Evolutionary conservation across 2,888 invertebrate genomes (phyloP).

Genomic region (Dexiosoma caninum): DNA sequence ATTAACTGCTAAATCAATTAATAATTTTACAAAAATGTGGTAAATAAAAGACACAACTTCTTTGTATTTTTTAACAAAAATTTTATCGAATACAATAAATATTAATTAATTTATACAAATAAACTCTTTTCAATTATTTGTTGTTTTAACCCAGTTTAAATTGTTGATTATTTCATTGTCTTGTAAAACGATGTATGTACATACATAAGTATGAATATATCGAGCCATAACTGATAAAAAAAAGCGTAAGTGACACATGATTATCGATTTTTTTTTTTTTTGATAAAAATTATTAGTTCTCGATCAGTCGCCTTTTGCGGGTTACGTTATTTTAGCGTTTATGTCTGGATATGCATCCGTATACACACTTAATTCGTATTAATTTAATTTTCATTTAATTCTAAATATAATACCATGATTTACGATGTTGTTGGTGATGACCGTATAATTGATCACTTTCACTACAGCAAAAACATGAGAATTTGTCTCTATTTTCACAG

Average conservation of each 20-base stretch:
- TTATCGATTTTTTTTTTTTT: no score
- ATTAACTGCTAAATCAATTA: background rate
- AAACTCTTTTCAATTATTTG: no score
- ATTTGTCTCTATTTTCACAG: constrained; percentile 61
- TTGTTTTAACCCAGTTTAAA: background rate
- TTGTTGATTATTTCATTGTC: background rate
- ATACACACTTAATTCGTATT: no score
- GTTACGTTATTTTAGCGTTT: no score
- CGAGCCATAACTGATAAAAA: no score
- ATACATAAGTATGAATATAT: no score
- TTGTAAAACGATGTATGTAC: no score
- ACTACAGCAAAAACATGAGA: constrained; percentile 67
- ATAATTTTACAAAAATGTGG: background rate
- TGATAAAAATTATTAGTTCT: no score
- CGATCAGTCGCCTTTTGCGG: no score
- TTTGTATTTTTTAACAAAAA: background rate
- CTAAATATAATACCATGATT: constrained; percentile 54
- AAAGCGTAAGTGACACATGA: no score
- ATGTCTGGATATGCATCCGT: no score
- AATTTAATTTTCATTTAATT: background rate
- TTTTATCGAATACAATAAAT: background rate
- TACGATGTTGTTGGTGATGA: constrained; percentile 50
- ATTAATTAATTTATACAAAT: background rate
- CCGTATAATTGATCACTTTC: constrained; percentile 55
- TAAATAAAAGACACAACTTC: background rate